Percentiles rank a stretch among this genome's conserved stretches.
Conservation (phyloP, 2,888 invertebrate genomes). For the Aspidiotus destructor region DNA sequence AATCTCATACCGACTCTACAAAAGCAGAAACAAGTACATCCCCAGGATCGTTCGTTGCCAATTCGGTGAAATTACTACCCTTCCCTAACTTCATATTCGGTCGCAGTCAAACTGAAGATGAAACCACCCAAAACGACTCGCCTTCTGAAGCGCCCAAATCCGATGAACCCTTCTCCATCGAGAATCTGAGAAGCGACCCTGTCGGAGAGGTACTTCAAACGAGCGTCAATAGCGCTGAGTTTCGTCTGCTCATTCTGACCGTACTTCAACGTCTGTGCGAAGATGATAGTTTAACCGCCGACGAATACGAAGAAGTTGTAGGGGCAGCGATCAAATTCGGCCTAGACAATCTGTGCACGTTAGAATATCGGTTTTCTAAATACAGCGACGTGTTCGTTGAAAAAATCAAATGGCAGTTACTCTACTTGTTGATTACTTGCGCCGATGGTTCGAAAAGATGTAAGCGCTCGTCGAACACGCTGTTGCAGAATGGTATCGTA, state of each 20-base stretch:
- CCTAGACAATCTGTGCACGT: constrained; percentile 50
- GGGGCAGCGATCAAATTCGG: constrained; percentile 54
- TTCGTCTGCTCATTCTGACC: constrained; percentile 15
- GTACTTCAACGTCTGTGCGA: constrained; percentile 16
- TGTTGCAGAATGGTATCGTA: constrained; percentile 34
- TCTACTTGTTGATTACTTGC: constrained; percentile 31
- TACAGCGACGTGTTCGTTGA: constrained; percentile 15
- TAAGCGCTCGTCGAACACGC: constrained; percentile 32
- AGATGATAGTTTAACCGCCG: constrained; percentile 8
- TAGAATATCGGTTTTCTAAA: constrained; percentile 46
- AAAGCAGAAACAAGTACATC: background rate
- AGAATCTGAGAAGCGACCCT: constrained; percentile 11
- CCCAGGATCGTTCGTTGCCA: background rate
- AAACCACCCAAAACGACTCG: constrained; percentile 18
- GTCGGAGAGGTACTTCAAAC: constrained; percentile 8
- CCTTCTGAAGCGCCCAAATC: background rate
- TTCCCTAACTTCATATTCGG: constrained; percentile 1
- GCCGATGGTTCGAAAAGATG: constrained; percentile 22
- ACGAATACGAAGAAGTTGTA: constrained; percentile 41
- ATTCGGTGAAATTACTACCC: background rate
- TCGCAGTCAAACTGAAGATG: constrained; percentile 7
- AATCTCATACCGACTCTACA: too few relatives aligned
- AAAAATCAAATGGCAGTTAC: constrained; percentile 30
- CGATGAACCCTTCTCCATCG: constrained; percentile 10
- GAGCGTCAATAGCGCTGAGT: constrained; percentile 14